Evolutionary conservation across 2,113 vertebrate genomes (phyloP).

Genomic region (Paradoxurus hermaphroditus): DNA sequence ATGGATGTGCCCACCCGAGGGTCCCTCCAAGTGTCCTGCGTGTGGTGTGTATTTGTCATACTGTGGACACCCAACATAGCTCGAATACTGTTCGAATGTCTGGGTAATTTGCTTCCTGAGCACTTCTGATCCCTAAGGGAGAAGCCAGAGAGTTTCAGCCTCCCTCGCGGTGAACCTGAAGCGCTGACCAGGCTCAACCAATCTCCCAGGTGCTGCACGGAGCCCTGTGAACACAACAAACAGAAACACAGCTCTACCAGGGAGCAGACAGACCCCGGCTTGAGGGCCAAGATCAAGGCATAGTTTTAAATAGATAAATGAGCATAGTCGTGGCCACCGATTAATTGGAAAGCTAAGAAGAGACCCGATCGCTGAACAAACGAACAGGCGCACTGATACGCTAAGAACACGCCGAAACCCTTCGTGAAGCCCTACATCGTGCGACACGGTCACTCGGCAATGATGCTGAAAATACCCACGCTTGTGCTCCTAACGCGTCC

Average conservation of each 20-base stretch:
- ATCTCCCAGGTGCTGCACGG: background rate
- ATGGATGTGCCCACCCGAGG: fast-evolving
- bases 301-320: background rate
- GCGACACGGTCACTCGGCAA: fast-evolving
- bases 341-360: background rate
- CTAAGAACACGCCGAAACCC: background rate
- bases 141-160: background rate
- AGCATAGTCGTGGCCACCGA: background rate
- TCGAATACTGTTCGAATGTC: fast-evolving
- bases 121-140: background rate
- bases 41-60: fast-evolving
- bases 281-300: background rate
- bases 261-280: background rate
- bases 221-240: no score
- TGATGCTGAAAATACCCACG: no score
- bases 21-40: fast-evolving
- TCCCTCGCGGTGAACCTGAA: background rate
- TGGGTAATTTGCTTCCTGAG: fast-evolving
- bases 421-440: background rate
- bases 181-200: background rate
- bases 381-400: background rate
- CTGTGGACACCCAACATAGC: fast-evolving
- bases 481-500: background rate
- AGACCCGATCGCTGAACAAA: background rate
- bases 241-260: background rate